Evolutionary conservation across 2,888 invertebrate genomes (phyloP).

Genomic region (Sympetrum striolatum): DNA sequence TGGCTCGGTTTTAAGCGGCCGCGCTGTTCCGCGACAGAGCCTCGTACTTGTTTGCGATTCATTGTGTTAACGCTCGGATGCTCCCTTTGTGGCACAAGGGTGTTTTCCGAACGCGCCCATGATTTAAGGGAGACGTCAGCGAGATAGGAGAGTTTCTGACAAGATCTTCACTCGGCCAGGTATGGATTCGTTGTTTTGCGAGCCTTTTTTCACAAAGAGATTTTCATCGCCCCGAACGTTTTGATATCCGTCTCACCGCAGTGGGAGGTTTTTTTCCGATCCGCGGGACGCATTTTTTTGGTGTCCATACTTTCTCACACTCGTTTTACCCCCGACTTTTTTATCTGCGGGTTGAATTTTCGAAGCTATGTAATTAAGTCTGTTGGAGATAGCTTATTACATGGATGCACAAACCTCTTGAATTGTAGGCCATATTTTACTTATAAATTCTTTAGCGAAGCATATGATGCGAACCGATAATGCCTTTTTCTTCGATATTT

Average conservation of each 20-base stretch:
- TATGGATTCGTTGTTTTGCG: neutral
- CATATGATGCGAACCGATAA: too few relatives aligned
- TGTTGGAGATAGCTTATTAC: too few relatives aligned
- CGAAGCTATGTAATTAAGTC: too few relatives aligned
- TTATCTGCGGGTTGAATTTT: too few relatives aligned
- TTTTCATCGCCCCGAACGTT: neutral
- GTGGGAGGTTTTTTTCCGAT: neutral
- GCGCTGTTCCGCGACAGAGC: neutral
- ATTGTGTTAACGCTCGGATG: neutral
- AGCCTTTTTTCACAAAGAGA: neutral
- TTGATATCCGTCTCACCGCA: neutral
- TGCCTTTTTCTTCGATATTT: too few relatives aligned
- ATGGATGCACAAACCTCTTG: too few relatives aligned
- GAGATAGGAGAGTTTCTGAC: neutral
- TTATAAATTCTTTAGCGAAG: too few relatives aligned
- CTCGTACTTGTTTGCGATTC: neutral
- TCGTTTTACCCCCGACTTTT: too few relatives aligned
- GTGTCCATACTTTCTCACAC: neutral
- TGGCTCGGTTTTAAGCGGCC: neutral
- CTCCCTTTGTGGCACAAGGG: neutral
- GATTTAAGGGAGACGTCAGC: neutral
- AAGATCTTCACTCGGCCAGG: neutral
- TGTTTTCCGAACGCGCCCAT: neutral
- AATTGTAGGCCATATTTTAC: too few relatives aligned
- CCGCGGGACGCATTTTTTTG: neutral